A percentile compares a stretch with the other conserved stretches of the same genome.
Evolutionary conservation across 2,888 invertebrate species (phyloP).

Genomic region (Erebia aethiops): DNA sequence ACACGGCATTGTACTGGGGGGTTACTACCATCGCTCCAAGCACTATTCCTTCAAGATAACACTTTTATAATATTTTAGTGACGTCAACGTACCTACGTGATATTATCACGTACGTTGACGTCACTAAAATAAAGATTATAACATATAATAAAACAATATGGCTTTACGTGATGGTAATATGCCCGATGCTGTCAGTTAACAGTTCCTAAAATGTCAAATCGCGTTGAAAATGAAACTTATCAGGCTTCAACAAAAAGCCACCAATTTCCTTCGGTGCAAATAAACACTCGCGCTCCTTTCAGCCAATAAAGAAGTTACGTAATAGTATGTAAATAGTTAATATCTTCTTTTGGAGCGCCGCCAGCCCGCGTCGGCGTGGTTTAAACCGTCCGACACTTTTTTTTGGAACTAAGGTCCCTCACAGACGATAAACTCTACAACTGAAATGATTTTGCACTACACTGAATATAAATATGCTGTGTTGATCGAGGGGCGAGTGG

Average conservation of each 20-base stretch:
- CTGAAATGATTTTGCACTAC: background rate
- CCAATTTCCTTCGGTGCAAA: background rate
- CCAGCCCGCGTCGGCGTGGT: conserved; percentile 24
- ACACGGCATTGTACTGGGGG: no score
- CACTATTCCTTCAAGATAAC: no score
- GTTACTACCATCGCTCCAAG: no score
- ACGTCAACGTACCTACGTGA: no score
- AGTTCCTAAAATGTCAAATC: no score
- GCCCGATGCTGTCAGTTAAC: no score
- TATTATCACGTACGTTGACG: no score
- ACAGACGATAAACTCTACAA: background rate
- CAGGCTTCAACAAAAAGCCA: background rate
- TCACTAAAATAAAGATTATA: no score
- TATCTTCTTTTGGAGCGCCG: conserved; percentile 35
- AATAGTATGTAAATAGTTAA: conserved; percentile 39
- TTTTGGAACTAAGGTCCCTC: conserved; percentile 37
- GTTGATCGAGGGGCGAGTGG: no score
- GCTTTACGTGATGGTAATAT: no score
- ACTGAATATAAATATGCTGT: background rate
- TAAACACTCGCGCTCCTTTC: background rate
- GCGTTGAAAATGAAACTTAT: background rate
- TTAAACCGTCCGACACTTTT: conserved; percentile 35
- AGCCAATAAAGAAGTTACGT: conserved; percentile 23
- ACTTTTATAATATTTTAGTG: no score
- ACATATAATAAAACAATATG: no score